These are phyloP conservation scores for Chamaea fasciata DNA, from an alignment of 2,113 vertebrate genomes.

Conservation along the genomic window DNA sequence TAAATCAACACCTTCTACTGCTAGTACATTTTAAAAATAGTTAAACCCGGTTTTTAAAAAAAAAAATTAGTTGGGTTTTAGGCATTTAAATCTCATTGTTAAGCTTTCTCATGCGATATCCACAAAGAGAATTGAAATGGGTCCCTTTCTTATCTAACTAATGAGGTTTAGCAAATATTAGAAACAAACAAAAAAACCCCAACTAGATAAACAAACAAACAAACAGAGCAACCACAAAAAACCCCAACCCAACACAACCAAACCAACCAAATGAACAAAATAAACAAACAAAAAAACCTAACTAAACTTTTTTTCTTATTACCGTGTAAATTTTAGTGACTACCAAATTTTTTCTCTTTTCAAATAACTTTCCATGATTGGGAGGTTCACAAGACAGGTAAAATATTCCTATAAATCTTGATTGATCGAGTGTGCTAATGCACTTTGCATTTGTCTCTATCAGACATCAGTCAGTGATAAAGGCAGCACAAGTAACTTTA, in stretches of 20 bases:
- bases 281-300: too few relatives aligned
- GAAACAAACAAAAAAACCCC: not conserved
- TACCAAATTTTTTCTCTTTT: not conserved
- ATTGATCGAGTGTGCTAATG: not conserved
- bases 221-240: not conserved
- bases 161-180: not conserved
- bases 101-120: not conserved
- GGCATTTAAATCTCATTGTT: fast-evolving
- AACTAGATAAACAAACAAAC: not conserved
- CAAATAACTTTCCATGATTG: not conserved
- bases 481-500: not conserved
- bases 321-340: not conserved
- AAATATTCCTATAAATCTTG: not conserved
- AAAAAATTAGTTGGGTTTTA: not conserved
- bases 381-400: not conserved
- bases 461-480: not conserved
- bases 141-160: not conserved
- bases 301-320: not conserved
- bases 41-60: not conserved
- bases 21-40: not conserved
- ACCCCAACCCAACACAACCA: too few relatives aligned
- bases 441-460: not conserved
- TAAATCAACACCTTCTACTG: not conserved
- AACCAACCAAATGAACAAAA: not conserved
- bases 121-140: not conserved